These are phyloP conservation scores for Crossaster papposus DNA, from an alignment of 53 echinoderm and acorn worm species.

Conservation along the genomic window DNA sequence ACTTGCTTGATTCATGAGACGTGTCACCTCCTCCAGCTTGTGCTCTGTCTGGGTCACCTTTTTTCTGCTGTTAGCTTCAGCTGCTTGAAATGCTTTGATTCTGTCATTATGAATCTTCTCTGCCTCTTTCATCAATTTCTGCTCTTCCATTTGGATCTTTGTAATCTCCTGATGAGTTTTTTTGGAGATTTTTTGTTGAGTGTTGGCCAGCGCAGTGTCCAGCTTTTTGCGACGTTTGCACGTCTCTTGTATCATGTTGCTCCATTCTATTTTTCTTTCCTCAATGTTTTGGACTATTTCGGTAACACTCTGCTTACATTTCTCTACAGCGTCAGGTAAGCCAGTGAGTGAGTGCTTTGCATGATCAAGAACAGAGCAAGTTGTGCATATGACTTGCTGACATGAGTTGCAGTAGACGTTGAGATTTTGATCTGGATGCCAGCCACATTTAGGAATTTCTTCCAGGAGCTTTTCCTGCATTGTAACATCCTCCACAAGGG, in stretches of 20 bases:
- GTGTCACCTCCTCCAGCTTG: conserved; percentile 7
- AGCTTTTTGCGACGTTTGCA: conserved; percentile 4
- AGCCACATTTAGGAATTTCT: conserved; percentile 11
- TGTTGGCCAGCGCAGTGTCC: background rate
- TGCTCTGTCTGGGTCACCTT: background rate
- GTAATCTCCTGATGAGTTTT: conserved; percentile 18
- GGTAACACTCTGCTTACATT: background rate
- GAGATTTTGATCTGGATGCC: conserved; percentile 1
- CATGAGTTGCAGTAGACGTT: conserved; percentile 47
- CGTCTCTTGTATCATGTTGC: background rate
- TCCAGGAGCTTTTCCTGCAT: background rate
- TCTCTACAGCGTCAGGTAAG: background rate
- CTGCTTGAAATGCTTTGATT: background rate
- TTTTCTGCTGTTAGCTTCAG: background rate
- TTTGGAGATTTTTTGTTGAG: conserved; percentile 2
- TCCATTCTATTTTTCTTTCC: background rate
- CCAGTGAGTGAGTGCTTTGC: background rate
- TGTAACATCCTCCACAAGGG: conserved; percentile 7
- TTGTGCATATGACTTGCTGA: conserved; percentile 30
- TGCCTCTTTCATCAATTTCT: background rate
- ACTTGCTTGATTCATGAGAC: background rate
- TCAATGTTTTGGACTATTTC: background rate
- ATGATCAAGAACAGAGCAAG: background rate
- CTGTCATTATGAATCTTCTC: conserved; percentile 6
- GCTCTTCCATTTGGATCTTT: too few relatives aligned